Base-by-base conservation (phyloP, 1,140 invertebrate species). In the Acromyrmex echinatior region DNA sequence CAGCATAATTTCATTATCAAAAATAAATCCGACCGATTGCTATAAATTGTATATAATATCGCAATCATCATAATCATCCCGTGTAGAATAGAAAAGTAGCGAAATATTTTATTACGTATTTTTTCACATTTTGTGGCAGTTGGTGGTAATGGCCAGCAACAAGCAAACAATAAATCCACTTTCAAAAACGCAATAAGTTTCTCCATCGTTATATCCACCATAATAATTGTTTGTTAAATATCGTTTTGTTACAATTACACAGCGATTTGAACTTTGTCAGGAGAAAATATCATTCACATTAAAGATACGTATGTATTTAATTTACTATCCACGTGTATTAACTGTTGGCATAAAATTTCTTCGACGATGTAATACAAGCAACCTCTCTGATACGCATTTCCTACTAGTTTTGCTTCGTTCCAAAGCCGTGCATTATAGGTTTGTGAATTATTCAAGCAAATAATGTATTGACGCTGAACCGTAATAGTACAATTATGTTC, bases 151-250 rank as follows among this genome's bases (percentile, higher is more conserved):
- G 91, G 88, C 88, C 88, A 92, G 2, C 76, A 88, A 49, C 66
- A 85, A 3, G 70, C 81, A 2, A 92, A 65, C 7, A 35, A 53
- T n/a, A 91, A 85, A 65, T 78, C 85, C 3, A 31, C 16, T 7
- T 82, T 81, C 2, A 87, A 76, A 45, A 92, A 92, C 12, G 53
- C 31, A 3, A 91, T 28, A 0, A 88, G 86, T 21, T 51, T 87
- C 16, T 86, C 73, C 6, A 87, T 68, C 10, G 58, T 74, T 1
- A 28, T 18, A 28, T 58, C 1, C 31, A 9, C 28, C 78, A 81
- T 81, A 28, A 71, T 5, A 56, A 58, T 16, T 49, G 4, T 16
- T 53, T 25, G 16, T 49, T 25, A 5, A n/a, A 77, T 71, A 2
- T 12, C 10, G 5, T 25, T 77, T 62, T 45, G n/a, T 60, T 77